Evolutionary conservation across 2,113 vertebrate genomes (phyloP).

Genomic region (Chaetodon trifascialis): DNA sequence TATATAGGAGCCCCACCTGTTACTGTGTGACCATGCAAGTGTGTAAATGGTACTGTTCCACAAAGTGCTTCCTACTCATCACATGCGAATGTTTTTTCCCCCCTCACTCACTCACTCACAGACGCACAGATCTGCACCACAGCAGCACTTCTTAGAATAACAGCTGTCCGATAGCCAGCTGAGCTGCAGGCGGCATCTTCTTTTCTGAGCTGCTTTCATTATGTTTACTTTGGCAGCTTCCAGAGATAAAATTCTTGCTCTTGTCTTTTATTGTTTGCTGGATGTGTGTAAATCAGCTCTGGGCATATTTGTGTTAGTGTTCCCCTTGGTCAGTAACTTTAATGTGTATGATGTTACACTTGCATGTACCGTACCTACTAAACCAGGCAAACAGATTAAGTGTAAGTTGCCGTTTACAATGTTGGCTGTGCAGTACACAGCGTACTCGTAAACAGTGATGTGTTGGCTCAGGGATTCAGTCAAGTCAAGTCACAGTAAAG

Average conservation of each 20-base stretch:
- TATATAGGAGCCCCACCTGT: not conserved
- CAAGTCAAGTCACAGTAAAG: not conserved
- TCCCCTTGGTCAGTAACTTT: conserved; percentile 1
- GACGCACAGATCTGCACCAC: conserved; percentile 7
- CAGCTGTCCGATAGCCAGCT: conserved; percentile 37
- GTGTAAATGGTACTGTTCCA: conserved; percentile 12
- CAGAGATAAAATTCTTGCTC: conserved; percentile 29
- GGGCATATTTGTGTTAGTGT: not conserved
- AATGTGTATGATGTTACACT: conserved; percentile 5
- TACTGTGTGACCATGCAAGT: not conserved
- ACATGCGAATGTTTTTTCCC: not conserved
- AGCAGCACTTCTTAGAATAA: conserved; percentile 48
- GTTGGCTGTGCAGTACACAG: not conserved
- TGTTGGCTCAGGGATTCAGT: not conserved
- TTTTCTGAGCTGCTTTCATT: conserved; percentile 30
- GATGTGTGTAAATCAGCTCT: conserved; percentile 26
- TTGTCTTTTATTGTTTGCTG: conserved; percentile 43
- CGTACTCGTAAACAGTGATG: not conserved
- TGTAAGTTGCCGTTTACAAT: not conserved
- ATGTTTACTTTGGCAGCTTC: conserved; percentile 53
- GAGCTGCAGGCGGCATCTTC: conserved; percentile 38
- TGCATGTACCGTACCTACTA: not conserved
- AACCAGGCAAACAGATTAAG: not conserved
- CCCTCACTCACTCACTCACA: conserved; percentile 2
- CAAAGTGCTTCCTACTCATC: conserved; percentile 21